Conservation (phyloP, 2,888 invertebrate species). For the Pterostichus madidus region DNA sequence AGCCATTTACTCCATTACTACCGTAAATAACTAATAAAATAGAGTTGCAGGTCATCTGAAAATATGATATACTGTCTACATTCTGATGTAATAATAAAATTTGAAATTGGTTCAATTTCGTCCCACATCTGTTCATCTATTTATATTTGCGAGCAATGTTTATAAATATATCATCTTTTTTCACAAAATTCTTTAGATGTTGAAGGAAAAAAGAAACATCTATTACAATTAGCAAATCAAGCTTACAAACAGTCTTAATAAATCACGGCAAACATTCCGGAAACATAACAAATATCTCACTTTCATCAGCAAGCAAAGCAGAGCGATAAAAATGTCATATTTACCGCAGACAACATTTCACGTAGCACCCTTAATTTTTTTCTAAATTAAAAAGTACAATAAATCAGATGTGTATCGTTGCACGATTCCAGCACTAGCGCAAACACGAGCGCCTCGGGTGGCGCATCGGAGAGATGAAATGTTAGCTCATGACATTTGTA, state of each 20-base stretch:
- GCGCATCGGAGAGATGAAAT: slow-evolving; percentile 48
- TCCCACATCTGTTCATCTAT: no score
- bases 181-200: not conserved
- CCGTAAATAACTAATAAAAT: no score
- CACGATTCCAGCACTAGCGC: not conserved
- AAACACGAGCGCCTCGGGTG: slow-evolving; percentile 9
- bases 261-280: slow-evolving; percentile 19
- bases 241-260: not conserved
- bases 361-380: slow-evolving; percentile 52
- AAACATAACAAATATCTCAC: slow-evolving; percentile 56
- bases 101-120: no score
- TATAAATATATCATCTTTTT: no score
- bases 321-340: slow-evolving; percentile 47
- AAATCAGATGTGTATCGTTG: slow-evolving; percentile 61
- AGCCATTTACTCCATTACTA: no score
- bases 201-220: not conserved
- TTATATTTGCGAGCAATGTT: no score
- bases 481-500: slow-evolving; percentile 64
- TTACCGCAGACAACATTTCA: slow-evolving; percentile 40
- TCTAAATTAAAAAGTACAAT: slow-evolving; percentile 48
- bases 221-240: slow-evolving; percentile 11
- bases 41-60: no score
- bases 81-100: no score
- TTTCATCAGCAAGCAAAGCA: slow-evolving; percentile 28
- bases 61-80: no score